phyloP scores from a whole-genome alignment of 2,113 vertebrate species.

The Diglossa brunneiventris region DNA sequence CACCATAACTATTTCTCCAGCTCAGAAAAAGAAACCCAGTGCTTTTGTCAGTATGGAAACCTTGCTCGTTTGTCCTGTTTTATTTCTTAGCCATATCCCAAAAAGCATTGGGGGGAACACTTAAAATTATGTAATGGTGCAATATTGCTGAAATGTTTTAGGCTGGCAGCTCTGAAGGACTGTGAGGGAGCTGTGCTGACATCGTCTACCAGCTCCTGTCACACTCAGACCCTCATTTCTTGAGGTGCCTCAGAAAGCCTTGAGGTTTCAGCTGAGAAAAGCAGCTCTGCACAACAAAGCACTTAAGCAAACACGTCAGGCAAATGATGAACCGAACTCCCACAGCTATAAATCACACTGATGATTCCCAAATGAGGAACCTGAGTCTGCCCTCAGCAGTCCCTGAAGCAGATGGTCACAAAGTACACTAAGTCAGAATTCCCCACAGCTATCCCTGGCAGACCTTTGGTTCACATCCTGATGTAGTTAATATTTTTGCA shows the following conservation, averaged over 20 bases:
- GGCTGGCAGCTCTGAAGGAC: background rate
- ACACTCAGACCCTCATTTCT: background rate
- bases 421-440: background rate
- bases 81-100: background rate
- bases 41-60: background rate
- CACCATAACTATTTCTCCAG: background rate
- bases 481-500: background rate
- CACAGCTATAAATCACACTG: background rate
- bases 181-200: background rate
- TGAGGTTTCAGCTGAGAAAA: background rate
- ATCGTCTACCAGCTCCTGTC: background rate
- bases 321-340: background rate
- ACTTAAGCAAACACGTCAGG: background rate
- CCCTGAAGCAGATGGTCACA: background rate
- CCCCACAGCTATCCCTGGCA: background rate
- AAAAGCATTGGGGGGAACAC: background rate
- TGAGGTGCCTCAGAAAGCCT: background rate
- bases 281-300: background rate
- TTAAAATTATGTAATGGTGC: background rate
- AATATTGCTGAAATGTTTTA: background rate
- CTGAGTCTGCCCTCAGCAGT: background rate
- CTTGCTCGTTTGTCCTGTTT: background rate
- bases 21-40: background rate
- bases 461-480: background rate
- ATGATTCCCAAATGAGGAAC: background rate